Percentiles rank a stretch among this genome's conserved stretches.
These are phyloP conservation scores for Otocyon megalotis DNA, from an alignment of 2,113 vertebrate genomes.

Conservation along the genomic window DNA sequence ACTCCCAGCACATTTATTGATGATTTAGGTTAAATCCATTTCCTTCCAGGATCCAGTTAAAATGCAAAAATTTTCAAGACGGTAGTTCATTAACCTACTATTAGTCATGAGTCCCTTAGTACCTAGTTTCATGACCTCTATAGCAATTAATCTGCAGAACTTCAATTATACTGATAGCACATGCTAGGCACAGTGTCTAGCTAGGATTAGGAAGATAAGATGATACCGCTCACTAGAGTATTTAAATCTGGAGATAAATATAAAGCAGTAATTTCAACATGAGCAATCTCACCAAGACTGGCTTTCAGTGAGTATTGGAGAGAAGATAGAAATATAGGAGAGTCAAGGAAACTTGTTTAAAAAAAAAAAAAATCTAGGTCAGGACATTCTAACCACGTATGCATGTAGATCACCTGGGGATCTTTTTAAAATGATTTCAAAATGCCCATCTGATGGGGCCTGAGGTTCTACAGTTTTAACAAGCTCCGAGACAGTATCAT, in stretches of 20 bases:
- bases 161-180: not conserved
- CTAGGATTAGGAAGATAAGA: not conserved
- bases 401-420: not conserved
- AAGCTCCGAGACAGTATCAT: not conserved
- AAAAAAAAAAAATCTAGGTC: not conserved
- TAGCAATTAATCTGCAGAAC: not conserved
- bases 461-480: not conserved
- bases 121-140: not conserved
- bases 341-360: not conserved
- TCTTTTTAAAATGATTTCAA: not conserved
- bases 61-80: constrained; percentile 45
- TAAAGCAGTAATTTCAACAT: not conserved
- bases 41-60: not conserved
- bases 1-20: not conserved
- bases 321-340: not conserved
- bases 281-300: not conserved
- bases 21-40: not conserved
- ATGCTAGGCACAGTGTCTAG: not conserved
- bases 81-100: not conserved
- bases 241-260: not conserved
- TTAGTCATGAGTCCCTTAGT: not conserved
- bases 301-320: not conserved
- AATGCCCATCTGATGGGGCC: not conserved
- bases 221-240: not conserved
- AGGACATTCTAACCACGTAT: not conserved